Conservation (phyloP, 2,113 vertebrate genomes). For the Origma solitaria region DNA sequence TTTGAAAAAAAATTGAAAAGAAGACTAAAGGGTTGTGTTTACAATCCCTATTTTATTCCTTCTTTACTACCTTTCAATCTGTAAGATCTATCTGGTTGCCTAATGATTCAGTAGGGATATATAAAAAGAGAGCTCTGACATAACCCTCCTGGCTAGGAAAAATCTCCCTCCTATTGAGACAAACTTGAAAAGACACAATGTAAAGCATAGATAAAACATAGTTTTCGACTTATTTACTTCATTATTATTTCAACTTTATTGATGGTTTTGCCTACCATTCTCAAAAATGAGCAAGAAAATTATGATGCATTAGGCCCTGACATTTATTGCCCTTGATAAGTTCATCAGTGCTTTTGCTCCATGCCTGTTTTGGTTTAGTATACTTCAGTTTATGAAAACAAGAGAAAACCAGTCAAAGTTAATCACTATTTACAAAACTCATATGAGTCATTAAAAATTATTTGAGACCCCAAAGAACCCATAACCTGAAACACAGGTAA, state of each 20-base stretch:
- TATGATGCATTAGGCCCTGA: not conserved
- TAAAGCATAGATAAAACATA: fast-evolving
- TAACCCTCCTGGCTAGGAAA: not conserved
- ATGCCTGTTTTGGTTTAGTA: not conserved
- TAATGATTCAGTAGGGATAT: not conserved
- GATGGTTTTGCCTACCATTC: not conserved
- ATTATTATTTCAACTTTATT: not conserved
- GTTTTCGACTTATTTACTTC: not conserved
- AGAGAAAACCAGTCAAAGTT: not conserved
- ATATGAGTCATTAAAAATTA: not conserved
- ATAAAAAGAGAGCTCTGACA: not conserved
- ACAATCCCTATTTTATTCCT: not conserved
- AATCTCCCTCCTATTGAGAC: not conserved
- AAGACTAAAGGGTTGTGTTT: not conserved
- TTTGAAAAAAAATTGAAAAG: not conserved
- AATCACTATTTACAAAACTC: not conserved
- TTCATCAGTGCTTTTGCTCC: not conserved
- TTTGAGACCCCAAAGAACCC: not conserved
- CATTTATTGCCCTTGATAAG: not conserved
- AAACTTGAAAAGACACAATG: not conserved
- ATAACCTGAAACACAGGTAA: not conserved
- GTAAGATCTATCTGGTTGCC: not conserved
- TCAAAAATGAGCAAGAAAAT: not conserved
- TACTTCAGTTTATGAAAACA: not conserved
- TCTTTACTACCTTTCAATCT: not conserved